Percentiles rank a stretch among this genome's conserved stretches.
Evolutionary conservation across 2,888 invertebrate genomes (phyloP).

Genomic region (Habrosyne pyritoides): DNA sequence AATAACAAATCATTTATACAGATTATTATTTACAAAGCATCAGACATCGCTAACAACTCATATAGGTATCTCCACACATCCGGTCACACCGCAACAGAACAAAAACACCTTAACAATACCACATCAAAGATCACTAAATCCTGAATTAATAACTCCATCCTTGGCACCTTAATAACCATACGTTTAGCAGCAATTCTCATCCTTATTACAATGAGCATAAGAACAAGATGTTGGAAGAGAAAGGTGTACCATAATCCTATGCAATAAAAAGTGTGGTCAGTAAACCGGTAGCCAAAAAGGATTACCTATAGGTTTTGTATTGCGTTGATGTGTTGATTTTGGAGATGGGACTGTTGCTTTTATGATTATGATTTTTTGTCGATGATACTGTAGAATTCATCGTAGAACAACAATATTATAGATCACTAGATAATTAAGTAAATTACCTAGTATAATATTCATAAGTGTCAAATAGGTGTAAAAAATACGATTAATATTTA

Average conservation of each 20-base stretch:
- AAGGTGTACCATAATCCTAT: constrained; percentile 50
- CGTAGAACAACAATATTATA: too few species aligned
- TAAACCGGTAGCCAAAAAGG: constrained; percentile 78
- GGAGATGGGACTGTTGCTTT: constrained; percentile 29
- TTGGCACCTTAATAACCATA: constrained; percentile 37
- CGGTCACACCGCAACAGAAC: constrained; percentile 31
- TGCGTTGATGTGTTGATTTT: constrained; percentile 56
- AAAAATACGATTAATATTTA: too few species aligned
- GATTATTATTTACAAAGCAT: neutral
- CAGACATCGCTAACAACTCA: neutral
- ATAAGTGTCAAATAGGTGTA: too few species aligned
- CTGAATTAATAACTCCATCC: constrained; percentile 67
- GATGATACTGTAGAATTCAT: too few species aligned
- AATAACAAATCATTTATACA: neutral
- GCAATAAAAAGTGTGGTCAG: constrained; percentile 57
- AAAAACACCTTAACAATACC: constrained; percentile 38
- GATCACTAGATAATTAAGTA: too few species aligned
- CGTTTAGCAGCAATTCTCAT: constrained; percentile 11
- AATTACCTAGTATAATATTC: too few species aligned
- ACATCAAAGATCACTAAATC: constrained; percentile 65
- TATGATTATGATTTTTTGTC: constrained; percentile 8
- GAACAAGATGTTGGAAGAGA: constrained; percentile 11
- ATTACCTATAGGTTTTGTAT: constrained; percentile 70
- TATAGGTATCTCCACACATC: constrained; percentile 31
- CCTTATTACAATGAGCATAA: constrained; percentile 23